Evolutionary conservation across 1,140 invertebrate species (phyloP).

Genomic region (Acyrthosiphon pisum): DNA sequence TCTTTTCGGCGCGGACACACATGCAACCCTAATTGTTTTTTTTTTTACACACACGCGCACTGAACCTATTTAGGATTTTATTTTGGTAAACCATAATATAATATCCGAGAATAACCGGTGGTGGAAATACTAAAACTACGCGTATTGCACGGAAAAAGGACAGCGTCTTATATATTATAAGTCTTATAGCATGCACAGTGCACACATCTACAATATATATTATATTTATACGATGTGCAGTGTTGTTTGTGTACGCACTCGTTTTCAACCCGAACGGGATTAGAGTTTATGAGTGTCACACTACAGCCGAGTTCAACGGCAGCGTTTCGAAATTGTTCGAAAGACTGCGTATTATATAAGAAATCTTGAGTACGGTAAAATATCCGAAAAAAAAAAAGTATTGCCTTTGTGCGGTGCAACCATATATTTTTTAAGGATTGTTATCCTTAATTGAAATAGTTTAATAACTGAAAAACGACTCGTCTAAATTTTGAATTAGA

Average conservation of each 20-base stretch:
- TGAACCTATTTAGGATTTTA: conserved; percentile 41
- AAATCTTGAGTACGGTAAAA: background rate
- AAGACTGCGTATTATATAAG: background rate
- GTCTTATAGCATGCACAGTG: background rate
- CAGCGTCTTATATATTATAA: background rate
- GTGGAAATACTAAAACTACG: background rate
- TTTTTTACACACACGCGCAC: conserved; percentile 33
- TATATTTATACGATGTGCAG: background rate
- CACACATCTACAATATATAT: background rate
- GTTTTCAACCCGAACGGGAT: background rate
- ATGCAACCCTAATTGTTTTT: conserved; percentile 47
- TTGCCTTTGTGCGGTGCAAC: background rate
- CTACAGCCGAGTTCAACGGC: background rate
- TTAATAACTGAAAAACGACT: no score
- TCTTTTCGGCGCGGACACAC: conserved; percentile 20
- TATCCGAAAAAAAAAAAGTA: background rate
- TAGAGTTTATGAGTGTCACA: background rate
- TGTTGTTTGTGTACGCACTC: background rate
- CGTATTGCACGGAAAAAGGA: background rate
- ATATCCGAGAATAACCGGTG: conserved; percentile 21
- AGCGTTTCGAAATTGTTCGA: background rate
- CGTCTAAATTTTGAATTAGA: no score
- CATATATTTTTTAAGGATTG: no score
- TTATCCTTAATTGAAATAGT: no score
- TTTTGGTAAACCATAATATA: conserved; percentile 5